These are phyloP conservation scores for Chloroceryle inda DNA, from an alignment of 2,797 vertebrate species.

Conservation along the genomic window DNA sequence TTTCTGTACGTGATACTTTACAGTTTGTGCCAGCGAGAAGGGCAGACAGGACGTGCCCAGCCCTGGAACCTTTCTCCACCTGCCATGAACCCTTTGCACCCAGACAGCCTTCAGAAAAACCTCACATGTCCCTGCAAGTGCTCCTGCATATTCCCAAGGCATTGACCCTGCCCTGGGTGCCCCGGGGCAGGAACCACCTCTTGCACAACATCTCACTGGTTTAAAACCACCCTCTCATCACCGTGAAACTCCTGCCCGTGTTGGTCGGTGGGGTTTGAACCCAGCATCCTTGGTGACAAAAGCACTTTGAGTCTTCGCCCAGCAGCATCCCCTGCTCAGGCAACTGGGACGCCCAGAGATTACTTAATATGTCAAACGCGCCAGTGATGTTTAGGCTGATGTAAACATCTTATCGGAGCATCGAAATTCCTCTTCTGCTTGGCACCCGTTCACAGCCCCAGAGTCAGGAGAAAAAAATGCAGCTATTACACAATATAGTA, in stretches of 20 bases:
- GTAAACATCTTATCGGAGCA: conserved; percentile 81
- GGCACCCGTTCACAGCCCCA: conserved; percentile 50
- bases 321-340: not conserved
- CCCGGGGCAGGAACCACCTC: not conserved
- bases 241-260: not conserved
- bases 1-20: not conserved
- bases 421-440: conserved; percentile 71
- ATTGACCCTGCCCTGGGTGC: not conserved
- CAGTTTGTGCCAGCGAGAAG: not conserved
- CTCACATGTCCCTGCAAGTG: not conserved
- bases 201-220: rapidly evolving
- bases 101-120: not conserved
- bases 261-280: not conserved
- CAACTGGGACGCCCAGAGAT: conserved; percentile 18
- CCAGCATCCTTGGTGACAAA: rapidly evolving
- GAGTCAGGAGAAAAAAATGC: conserved; percentile 76
- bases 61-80: not conserved
- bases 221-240: not conserved
- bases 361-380: conserved; percentile 62
- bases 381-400: conserved; percentile 74
- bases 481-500: conserved; percentile 73
- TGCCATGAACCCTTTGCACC: not conserved
- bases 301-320: not conserved
- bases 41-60: not conserved
- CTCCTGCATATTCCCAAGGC: not conserved